These are phyloP conservation scores for Phocoena phocoena DNA, from an alignment of 2,113 vertebrate species.

Conservation along the genomic window DNA sequence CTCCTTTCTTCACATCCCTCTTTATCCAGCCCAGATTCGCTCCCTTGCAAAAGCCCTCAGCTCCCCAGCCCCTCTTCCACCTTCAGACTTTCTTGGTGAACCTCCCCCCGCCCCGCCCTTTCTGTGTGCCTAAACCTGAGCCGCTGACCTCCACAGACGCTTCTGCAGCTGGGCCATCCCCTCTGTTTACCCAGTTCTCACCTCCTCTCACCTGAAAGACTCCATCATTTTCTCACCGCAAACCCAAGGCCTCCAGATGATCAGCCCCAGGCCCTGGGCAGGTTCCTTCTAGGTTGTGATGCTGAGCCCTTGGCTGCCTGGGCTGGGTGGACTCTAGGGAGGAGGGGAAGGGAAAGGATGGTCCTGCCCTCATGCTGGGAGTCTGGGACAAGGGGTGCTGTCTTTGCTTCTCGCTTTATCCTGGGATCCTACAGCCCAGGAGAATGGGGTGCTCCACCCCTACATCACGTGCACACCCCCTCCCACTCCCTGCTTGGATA, in stretches of 20 bases:
- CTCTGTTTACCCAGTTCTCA: neutral
- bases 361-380: neutral
- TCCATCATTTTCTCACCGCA: neutral
- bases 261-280: too few relatives aligned
- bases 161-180: accelerated
- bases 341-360: neutral
- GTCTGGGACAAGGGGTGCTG: neutral
- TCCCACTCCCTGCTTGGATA: neutral
- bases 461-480: neutral
- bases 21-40: neutral
- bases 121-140: neutral
- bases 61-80: neutral
- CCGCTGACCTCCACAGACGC: neutral
- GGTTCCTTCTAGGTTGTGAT: neutral
- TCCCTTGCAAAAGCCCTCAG: neutral
- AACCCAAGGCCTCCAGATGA: neutral
- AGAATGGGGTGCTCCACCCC: neutral
- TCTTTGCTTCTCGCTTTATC: neutral
- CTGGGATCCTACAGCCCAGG: neutral
- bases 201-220: neutral
- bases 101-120: accelerated
- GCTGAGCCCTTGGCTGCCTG: neutral
- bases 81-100: neutral
- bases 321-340: neutral
- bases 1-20: neutral